phyloP scores from a whole-genome alignment of 1,140 invertebrate genomes.

The Sycophaga agraensis region DNA sequence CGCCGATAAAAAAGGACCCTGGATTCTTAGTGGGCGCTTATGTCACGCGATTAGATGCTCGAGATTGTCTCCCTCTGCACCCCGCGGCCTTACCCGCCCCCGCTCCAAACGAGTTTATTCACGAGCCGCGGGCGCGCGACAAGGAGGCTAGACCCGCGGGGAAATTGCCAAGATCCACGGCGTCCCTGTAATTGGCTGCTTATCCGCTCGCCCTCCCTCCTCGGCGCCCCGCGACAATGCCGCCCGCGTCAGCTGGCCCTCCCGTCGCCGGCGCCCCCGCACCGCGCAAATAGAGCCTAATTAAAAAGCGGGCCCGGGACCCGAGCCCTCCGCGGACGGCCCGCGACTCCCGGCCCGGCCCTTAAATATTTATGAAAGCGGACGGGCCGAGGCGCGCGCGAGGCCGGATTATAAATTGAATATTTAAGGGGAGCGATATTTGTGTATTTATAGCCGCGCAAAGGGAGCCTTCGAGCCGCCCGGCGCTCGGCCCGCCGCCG shows the following conservation, averaged over 20 bases:
- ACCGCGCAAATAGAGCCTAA: slow-evolving; percentile 35
- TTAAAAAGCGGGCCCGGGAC: slow-evolving; percentile 36
- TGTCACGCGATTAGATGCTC: slow-evolving; percentile 18
- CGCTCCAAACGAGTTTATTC: slow-evolving; percentile 18
- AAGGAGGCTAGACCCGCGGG: not conserved
- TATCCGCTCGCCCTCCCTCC: no score
- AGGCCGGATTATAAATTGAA: slow-evolving; percentile 31
- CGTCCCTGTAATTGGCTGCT: slow-evolving; percentile 27
- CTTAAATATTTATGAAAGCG: slow-evolving; percentile 27
- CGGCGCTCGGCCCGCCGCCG: not conserved
- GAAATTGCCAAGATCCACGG: not conserved
- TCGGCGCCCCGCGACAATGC: no score
- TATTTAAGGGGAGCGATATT: slow-evolving; percentile 25
- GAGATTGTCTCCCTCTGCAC: slow-evolving; percentile 18
- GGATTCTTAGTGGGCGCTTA: slow-evolving; percentile 5
- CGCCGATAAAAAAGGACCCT: slow-evolving; percentile 17
- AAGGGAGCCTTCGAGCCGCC: not conserved
- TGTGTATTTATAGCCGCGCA: slow-evolving; percentile 17
- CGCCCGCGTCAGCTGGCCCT: no score
- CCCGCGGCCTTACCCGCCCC: not conserved
- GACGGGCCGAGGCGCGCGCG: not conserved
- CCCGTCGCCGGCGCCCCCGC: no score
- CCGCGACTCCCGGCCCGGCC: not conserved
- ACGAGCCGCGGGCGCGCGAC: not conserved
- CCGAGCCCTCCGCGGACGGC: not conserved